Base-by-base conservation (phyloP, 2,113 vertebrate species). In the Onychorhynchus coronatus region DNA sequence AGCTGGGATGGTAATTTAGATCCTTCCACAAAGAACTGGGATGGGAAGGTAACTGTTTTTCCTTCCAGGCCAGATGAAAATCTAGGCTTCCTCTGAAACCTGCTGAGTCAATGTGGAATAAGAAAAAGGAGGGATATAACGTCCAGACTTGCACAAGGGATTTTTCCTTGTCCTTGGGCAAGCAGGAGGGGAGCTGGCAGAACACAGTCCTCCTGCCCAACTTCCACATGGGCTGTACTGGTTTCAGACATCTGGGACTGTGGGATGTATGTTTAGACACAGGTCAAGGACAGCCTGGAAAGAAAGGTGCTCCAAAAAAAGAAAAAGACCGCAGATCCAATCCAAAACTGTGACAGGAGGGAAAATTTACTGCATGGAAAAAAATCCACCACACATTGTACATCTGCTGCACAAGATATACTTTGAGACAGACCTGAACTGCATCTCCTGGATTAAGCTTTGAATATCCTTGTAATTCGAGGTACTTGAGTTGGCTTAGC, bases 71-170 rank as follows among this genome's bases (percentile, higher is more conserved):
- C 95, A 97, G 90, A 92, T 61, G 65, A 90, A 94, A 96, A 91
- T 73, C 78, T 15, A 61, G 42, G 85, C 73, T 93, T 94, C 74
- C 84, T 91, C 81, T 79, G 81, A 88, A 96, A 88, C 37, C 89
- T 85, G 85, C 95, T 95, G 95, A 97, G 88, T 96, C 97, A 96
- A 77, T 1, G n/a, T 53, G 49, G 76, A 91, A 42, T 37, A 37
- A 37, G 86, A 73, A 88, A 72, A 87, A 50, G 76, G 30, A 94
- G 30, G 1, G 0, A 55, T 53, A 41, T 18, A 47, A 66, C 2
- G 27, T 39, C 75, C 93, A 88, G 95, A 44, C 28, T 25, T 22
- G 59, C 65, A 83, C 79, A 56, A 49, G 90, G 75, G 88, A 96
- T 91, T 88, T 91, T 88, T 92, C 70, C 91, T 89, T 66, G 90